Evolutionary conservation across 2,888 invertebrate genomes (phyloP).

Genomic region (Sipha maydis): DNA sequence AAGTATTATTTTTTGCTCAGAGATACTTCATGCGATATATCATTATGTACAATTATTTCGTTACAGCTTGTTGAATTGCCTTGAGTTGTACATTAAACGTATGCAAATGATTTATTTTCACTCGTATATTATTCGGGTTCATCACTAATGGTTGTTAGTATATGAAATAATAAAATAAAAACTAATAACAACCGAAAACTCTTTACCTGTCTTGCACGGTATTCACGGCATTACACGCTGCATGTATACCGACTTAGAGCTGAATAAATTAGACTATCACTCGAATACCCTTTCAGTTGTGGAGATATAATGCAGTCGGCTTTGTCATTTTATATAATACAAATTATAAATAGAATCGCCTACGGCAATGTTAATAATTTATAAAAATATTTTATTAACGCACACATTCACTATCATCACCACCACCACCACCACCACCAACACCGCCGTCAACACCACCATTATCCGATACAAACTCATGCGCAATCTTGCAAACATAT

Average conservation of each 20-base stretch:
- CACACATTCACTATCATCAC: neutral
- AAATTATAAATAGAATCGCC: neutral
- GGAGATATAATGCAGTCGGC: neutral
- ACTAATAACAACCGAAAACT: neutral
- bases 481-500: neutral
- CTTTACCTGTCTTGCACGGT: slow-evolving; percentile 16
- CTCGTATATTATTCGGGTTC: slow-evolving; percentile 8
- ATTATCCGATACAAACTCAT: neutral
- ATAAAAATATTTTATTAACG: slow-evolving; percentile 33
- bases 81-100: slow-evolving; percentile 27
- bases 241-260: neutral
- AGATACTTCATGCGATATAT: neutral
- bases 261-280: slow-evolving; percentile 53
- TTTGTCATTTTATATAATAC: slow-evolving; percentile 8
- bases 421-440: neutral
- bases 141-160: neutral
- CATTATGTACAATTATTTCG: slow-evolving; percentile 36
- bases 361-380: slow-evolving; percentile 32
- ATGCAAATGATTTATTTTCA: neutral
- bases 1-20: neutral
- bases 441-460: too few relatives aligned
- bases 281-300: neutral
- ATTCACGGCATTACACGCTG: neutral
- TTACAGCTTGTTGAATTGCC: slow-evolving; percentile 31
- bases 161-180: neutral